Evolutionary conservation across 1,140 invertebrate species (phyloP), one percentile per base, ranked within the genome.

Genomic region (Hyphantria cunea): DNA sequence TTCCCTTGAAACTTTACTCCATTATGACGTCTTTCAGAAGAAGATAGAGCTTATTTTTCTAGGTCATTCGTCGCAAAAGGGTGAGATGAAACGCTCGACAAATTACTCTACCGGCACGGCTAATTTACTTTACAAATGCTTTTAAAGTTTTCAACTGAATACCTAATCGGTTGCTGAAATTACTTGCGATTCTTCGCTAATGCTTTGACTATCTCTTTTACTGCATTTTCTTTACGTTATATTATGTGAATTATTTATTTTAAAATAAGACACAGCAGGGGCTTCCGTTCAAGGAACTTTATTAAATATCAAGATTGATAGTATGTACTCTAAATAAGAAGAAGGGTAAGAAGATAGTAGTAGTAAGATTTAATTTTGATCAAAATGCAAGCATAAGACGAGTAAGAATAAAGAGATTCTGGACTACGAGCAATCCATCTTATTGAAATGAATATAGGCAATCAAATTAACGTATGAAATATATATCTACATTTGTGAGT

Each of bases 51-150:
- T 65, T 73, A 72, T 79, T 86, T 83, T 84, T 82, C 67, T 84
- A 78, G 74, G 72, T 80, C 78, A 72, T 70, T 71, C 75, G 72
- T 68, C 76, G 68, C 72, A 66, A 83, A 80, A 78, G 78, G 76
- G 80, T 74, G 67, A 64, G 59, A 68, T 71, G 72, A 77, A 73
- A 70, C 70, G 78, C 70, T 74, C 73, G 73, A 83, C 80, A 86
- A 86, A 84, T 86, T 86, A 68, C 77, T 78, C 66, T 65, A 70
- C 66, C 75, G 70, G 66, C 74, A 78, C 78, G 74, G 72, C 79
- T 86, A 84, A 83, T 84, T 83, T 82, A 78, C 76, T 86, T 84
- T 79, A 86, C 76, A 83, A 84, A 83, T 83, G 77, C 72, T 69
- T 70, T 52, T 66, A 70, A 76, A 78, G 72, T 69, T 75, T 81